These are phyloP conservation scores for Apogon hyalosoma DNA, from an alignment of 2,797 vertebrate genomes.

Conservation along the genomic window DNA sequence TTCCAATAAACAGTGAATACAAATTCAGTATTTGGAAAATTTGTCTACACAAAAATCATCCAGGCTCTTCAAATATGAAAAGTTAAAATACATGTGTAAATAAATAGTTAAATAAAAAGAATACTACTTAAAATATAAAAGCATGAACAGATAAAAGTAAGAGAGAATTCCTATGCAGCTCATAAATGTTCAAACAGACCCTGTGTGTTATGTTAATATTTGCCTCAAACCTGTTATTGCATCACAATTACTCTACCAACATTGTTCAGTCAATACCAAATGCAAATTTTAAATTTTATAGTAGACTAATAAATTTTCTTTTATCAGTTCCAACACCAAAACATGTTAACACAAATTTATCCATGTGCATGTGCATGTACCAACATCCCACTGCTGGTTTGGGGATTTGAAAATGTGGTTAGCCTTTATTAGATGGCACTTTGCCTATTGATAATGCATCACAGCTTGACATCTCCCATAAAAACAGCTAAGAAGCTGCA, in stretches of 20 bases:
- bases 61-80: too few species aligned
- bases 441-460: constrained; percentile 82
- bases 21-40: too few species aligned
- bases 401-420: constrained; percentile 71
- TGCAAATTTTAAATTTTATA: constrained; percentile 29
- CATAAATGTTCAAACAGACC: too few species aligned
- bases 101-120: too few species aligned
- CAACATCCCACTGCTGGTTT: constrained; percentile 55
- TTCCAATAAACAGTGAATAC: too few species aligned
- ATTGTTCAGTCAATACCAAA: constrained; percentile 21
- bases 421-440: constrained; percentile 80
- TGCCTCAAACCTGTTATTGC: constrained; percentile 5
- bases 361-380: constrained; percentile 32
- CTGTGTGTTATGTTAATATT: constrained; percentile 4
- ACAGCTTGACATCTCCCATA: constrained; percentile 81
- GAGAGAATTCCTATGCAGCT: too few species aligned
- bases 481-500: constrained; percentile 82
- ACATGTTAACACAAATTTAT: constrained; percentile 66
- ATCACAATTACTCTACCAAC: constrained; percentile 1
- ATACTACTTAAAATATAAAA: too few species aligned
- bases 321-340: constrained; percentile 50
- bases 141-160: too few species aligned
- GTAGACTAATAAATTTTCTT: constrained; percentile 37
- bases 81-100: too few species aligned
- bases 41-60: too few species aligned